These are phyloP conservation scores for Leucophenga varia DNA, from an alignment of 1,140 invertebrate genomes.

Conservation along the genomic window DNA sequence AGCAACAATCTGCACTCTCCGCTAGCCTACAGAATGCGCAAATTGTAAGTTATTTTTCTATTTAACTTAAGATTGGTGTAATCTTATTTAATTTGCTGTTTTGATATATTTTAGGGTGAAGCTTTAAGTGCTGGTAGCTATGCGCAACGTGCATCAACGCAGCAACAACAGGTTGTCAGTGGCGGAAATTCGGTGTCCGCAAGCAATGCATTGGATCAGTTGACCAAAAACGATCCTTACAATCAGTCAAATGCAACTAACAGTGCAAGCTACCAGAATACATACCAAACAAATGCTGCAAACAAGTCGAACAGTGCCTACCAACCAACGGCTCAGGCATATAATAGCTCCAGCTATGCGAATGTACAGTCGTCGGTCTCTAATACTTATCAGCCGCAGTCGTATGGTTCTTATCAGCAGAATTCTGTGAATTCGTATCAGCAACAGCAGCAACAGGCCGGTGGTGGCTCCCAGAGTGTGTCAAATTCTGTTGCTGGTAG, in stretches of 20 bases:
- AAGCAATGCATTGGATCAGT: constrained; percentile 43
- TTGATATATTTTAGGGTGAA: constrained; percentile 30
- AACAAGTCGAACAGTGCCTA: constrained; percentile 40
- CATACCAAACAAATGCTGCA: constrained; percentile 39
- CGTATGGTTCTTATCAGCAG: constrained; percentile 50
- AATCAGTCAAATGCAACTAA: constrained; percentile 29
- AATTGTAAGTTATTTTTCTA: constrained; percentile 31
- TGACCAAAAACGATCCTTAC: constrained; percentile 52
- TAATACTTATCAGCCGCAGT: constrained; percentile 48
- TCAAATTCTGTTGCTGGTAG: constrained; percentile 30
- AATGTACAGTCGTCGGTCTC: constrained; percentile 51
- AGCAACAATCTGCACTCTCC: constrained; percentile 36
- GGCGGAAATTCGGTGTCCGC: constrained; percentile 15
- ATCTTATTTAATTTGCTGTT: too few species aligned
- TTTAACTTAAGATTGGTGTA: not conserved
- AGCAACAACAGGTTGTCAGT: constrained; percentile 21
- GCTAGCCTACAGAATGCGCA: constrained; percentile 49
- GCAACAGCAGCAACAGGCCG: constrained; percentile 36
- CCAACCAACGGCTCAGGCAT: constrained; percentile 39
- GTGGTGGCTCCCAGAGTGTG: constrained; percentile 25
- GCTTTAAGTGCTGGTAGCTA: constrained; percentile 36
- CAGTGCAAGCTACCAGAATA: constrained; percentile 41
- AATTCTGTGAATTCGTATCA: constrained; percentile 51
- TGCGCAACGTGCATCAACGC: constrained; percentile 32
- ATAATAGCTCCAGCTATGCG: constrained; percentile 43